Evolutionary conservation across 2,113 vertebrate genomes (phyloP).

Genomic region (Neoarius graeffei): DNA sequence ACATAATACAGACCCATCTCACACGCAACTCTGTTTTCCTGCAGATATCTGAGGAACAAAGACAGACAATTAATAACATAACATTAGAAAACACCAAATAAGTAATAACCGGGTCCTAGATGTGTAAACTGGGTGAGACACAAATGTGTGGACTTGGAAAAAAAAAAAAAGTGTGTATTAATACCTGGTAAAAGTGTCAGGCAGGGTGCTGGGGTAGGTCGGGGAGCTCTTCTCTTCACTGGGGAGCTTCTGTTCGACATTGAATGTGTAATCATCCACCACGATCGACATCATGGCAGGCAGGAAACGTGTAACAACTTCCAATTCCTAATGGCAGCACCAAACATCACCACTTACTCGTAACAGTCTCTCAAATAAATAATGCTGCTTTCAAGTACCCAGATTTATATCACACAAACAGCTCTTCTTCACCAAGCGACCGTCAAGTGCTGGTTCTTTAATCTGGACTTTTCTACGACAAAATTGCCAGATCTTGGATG

Average conservation of each 20-base stretch:
- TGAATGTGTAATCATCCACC: conserved; percentile 93
- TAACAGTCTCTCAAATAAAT: not conserved
- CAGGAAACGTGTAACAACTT: conserved; percentile 91
- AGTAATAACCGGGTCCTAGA: not conserved
- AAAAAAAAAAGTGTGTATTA: not conserved
- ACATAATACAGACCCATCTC: conserved; percentile 95
- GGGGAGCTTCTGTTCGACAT: conserved; percentile 89
- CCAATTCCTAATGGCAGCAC: conserved; percentile 77
- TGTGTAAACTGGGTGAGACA: not conserved
- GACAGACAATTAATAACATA: not conserved
- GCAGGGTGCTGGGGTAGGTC: conserved; percentile 82
- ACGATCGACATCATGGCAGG: conserved; percentile 94
- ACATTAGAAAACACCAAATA: not conserved
- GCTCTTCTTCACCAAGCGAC: not conserved
- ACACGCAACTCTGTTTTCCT: conserved; percentile 92
- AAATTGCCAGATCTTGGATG: not conserved
- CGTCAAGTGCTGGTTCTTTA: not conserved
- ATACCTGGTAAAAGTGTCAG: conserved; percentile 86
- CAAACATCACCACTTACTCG: not conserved
- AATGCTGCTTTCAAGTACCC: not conserved
- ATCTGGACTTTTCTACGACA: not conserved
- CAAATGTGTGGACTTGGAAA: not conserved
- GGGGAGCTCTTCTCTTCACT: conserved; percentile 84
- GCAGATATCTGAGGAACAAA: conserved; percentile 78
- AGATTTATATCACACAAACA: not conserved